phyloP scores from a whole-genome alignment of 2,113 vertebrate species.

The Poeciliopsis prolifica region DNA sequence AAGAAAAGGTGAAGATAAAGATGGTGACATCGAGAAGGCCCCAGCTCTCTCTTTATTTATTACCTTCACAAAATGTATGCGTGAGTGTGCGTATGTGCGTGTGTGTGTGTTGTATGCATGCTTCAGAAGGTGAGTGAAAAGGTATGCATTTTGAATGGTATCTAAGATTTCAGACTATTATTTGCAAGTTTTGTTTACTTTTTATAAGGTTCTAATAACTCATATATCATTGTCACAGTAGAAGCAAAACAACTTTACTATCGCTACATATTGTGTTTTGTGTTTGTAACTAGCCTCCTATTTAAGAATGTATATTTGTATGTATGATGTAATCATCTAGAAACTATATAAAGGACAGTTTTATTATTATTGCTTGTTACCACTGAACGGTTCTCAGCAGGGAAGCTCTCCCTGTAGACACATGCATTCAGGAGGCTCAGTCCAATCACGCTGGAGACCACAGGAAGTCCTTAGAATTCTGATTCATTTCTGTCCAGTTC shows the following conservation, averaged over 20 bases:
- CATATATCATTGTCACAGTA: slow-evolving; percentile 65
- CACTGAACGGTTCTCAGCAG: slow-evolving; percentile 29
- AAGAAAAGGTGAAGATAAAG: slow-evolving; percentile 44
- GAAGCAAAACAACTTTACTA: slow-evolving; percentile 62
- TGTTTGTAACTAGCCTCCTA: slow-evolving; percentile 77
- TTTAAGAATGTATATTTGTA: slow-evolving; percentile 80
- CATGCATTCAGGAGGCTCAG: background rate
- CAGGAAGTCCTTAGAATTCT: slow-evolving; percentile 6
- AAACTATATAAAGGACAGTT: slow-evolving; percentile 71
- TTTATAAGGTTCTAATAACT: slow-evolving; percentile 72
- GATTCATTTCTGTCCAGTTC: slow-evolving; percentile 4
- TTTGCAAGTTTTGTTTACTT: slow-evolving; percentile 73
- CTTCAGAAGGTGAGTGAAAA: slow-evolving; percentile 25
- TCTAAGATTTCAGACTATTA: slow-evolving; percentile 61
- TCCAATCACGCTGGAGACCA: slow-evolving; percentile 15
- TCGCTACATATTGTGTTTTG: slow-evolving; percentile 73
- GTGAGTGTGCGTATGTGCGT: slow-evolving; percentile 16
- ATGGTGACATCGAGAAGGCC: slow-evolving; percentile 49
- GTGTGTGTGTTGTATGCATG: slow-evolving; percentile 1
- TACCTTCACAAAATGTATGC: slow-evolving; percentile 44
- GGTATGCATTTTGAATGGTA: slow-evolving; percentile 52
- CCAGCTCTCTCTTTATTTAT: slow-evolving; percentile 75
- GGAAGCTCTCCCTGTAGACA: slow-evolving; percentile 17
- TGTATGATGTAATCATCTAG: slow-evolving; percentile 74
- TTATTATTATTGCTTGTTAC: slow-evolving; percentile 55